Evolutionary conservation across 2,888 invertebrate genomes (phyloP), one percentile per base, ranked within the genome.

Genomic region (Athalia circularis): DNA sequence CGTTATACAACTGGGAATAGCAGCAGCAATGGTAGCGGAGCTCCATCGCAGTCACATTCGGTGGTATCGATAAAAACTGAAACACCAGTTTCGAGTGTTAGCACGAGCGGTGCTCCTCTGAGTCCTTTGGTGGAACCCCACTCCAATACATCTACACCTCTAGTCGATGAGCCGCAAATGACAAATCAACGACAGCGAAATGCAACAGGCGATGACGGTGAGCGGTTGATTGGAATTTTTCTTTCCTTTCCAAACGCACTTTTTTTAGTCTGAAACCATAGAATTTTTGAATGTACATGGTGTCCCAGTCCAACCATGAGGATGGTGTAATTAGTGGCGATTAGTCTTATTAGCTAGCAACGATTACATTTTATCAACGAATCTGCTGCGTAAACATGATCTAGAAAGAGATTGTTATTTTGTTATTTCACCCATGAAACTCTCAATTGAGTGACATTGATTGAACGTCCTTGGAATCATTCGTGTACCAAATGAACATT

Each of bases 121-220:
- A 93, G 93, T 83, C 93, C 93, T 50, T 86, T 88, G 48, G 86
- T 88, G 79, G 94, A 95, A 89, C 93, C 95, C 67, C 95, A 94
- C 91, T 95, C 95, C 79, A 93, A 93, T 88, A 92, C 93, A 5
- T 93, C 94, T 82, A 93, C 93, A 79, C 93, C 94, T 80, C 90
- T 94, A 80, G 93, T 92, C 74, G 93, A 94, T 87, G 94, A 94
- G 87, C 89, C 88, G 0, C 88, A 87, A 81, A 87, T 90, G 85
- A 85, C 86, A 50, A 88, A 85, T 72, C 88, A 89, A 72, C 85
- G 90, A 74, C 90, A 89, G 79, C 87, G 90, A 77, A 90, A 87
- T 77, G 87, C 86, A 67, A 85, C 85, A 70, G 87, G 87, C 62
- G 90, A 90, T 77, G 90, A 90, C 79, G 90, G 90, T 90, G 83